These are phyloP conservation scores for Gymnodraco acuticeps DNA, from an alignment of 2,797 vertebrate species.

Conservation along the genomic window DNA sequence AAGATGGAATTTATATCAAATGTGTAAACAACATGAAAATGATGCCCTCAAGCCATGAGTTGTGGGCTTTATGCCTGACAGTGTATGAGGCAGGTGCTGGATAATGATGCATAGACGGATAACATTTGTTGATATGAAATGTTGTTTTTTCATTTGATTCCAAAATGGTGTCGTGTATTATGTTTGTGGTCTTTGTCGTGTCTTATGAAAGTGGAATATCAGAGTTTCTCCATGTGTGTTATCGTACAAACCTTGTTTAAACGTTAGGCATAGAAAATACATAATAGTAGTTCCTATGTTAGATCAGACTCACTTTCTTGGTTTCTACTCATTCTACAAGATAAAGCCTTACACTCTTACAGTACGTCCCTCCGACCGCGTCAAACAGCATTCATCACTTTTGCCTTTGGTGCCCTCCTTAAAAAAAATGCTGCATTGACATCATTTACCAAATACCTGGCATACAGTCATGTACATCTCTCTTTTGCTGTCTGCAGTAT, in stretches of 20 bases:
- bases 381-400: conserved; percentile 35
- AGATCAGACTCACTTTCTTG: conserved; percentile 29
- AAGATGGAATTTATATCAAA: conserved; percentile 11
- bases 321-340: conserved; percentile 12
- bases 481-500: conserved; percentile 33
- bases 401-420: conserved; percentile 55
- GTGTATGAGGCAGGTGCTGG: conserved; percentile 60
- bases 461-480: conserved; percentile 31
- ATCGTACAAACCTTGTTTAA: conserved; percentile 22
- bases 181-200: conserved; percentile 33
- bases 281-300: conserved; percentile 33
- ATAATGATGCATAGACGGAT: conserved; percentile 39
- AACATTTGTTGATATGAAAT: conserved; percentile 27
- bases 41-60: conserved; percentile 3
- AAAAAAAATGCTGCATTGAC: conserved; percentile 57
- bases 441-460: conserved; percentile 51
- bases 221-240: conserved; percentile 37
- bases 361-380: conserved; percentile 18
- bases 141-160: conserved; percentile 18
- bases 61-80: conserved; percentile 20
- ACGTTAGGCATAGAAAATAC: conserved; percentile 48
- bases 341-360: conserved; percentile 47
- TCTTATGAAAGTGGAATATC: conserved; percentile 38
- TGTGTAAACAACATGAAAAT: conserved; percentile 11
- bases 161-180: conserved; percentile 25